Evolutionary conservation across 2,113 vertebrate species (phyloP), one percentile per base, ranked within the genome.

Genomic region (Dicaeum eximium): DNA sequence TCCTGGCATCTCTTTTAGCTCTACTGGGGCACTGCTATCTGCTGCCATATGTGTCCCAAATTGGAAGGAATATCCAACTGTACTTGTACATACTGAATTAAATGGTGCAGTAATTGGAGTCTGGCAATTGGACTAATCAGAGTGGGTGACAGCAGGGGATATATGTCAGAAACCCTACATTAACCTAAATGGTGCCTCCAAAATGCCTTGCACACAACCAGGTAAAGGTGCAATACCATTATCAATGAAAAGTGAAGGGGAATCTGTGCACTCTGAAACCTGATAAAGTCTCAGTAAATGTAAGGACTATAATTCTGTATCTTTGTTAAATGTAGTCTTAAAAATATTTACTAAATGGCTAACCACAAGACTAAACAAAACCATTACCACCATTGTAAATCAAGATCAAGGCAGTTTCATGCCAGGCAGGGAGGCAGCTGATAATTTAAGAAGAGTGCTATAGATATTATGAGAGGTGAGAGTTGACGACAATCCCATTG

Each of bases 351-450:
- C 90, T 93, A 96, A 96, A 96, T 92, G 94, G 92, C 75, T 96
- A 97, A 97, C 95, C 96, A 92, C 95, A 53, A 97, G 97, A 97
- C 97, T 97, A 97, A 97, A 97, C 97, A 97, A 96, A 97, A 96
- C 95, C 93, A 97, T 96, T 97, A 97, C 95, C 91, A 96, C 94
- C 88, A 97, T 69, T 95, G 96, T 95, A 97, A 97, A 97, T 96
- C 97, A 97, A 97, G 97, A 97, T 97, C 97, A 97, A 97, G 97
- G 97, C 96, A 94, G 65, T 97, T 97, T 97, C 97, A 95, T 97
- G 96, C 97, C 96, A 95, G 83, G 96, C 96, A 93, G 67, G 91
- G 84, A 96, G 96, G 96, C 96, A 79, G 93, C 70, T 94, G 90
- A 95, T 95, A 96, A 93, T 96, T 92, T 95, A 91, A 93, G 93